These are phyloP conservation scores for Phalanger gymnotis DNA, from an alignment of 2,797 vertebrate genomes.

Conservation along the genomic window DNA sequence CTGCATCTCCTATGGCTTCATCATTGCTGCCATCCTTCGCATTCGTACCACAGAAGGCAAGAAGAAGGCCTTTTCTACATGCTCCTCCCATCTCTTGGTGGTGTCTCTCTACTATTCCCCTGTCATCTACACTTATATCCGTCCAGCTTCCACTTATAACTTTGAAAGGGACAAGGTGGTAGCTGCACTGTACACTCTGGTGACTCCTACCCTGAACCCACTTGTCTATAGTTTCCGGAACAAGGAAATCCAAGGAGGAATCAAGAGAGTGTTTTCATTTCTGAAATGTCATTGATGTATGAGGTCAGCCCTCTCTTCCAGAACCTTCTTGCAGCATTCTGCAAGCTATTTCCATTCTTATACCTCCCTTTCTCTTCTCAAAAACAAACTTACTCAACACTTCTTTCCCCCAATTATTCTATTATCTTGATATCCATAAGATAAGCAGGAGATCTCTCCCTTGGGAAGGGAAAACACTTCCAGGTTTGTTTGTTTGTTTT, in stretches of 20 bases:
- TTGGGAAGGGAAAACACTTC: background rate
- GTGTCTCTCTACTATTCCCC: conserved; percentile 74
- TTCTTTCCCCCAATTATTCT: background rate
- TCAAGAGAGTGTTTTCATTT: conserved; percentile 62
- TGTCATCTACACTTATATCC: conserved; percentile 77
- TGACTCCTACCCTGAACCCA: conserved; percentile 75
- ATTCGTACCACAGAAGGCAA: conserved; percentile 72
- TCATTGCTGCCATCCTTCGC: conserved; percentile 66
- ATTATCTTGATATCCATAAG: background rate
- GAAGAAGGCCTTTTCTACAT: conserved; percentile 76
- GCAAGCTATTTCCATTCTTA: background rate
- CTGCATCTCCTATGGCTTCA: conserved; percentile 74
- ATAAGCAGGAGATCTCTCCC: background rate
- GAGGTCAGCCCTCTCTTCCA: background rate
- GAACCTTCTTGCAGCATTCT: background rate
- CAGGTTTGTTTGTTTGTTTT: background rate
- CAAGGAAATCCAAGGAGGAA: conserved; percentile 73
- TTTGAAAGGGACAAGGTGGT: conserved; percentile 75
- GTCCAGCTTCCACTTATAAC: conserved; percentile 70
- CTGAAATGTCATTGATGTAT: background rate
- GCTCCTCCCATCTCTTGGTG: conserved; percentile 75
- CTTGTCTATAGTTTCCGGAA: conserved; percentile 76
- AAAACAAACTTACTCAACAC: background rate
- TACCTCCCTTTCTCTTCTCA: background rate
- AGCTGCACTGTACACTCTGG: conserved; percentile 70